Percentiles rank a stretch among this genome's conserved stretches.
These are phyloP conservation scores for Drosophila imparisetae DNA, from an alignment of 2,888 invertebrate species.

Conservation along the genomic window DNA sequence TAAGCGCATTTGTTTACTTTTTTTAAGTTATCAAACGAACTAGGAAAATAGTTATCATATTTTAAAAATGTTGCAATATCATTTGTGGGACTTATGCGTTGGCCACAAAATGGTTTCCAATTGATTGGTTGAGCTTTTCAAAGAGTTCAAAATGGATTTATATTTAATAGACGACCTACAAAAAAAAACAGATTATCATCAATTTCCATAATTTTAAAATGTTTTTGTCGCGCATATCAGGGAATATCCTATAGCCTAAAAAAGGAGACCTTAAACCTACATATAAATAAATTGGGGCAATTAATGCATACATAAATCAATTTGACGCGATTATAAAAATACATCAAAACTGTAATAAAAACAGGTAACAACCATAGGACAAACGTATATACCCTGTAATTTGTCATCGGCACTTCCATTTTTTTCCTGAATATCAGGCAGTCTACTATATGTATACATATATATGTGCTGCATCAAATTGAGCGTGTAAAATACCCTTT, in stretches of 20 bases:
- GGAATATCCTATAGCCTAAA: not conserved
- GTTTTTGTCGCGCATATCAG: not conserved
- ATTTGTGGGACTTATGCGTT: constrained; percentile 24
- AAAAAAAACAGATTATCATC: not conserved
- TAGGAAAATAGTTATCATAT: constrained; percentile 27
- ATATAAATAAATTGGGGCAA: constrained; percentile 53
- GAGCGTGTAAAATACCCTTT: constrained; percentile 3
- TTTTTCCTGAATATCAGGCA: not conserved
- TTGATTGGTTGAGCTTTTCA: constrained; percentile 39
- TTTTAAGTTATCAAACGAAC: constrained; percentile 14
- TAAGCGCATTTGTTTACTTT: constrained; percentile 34
- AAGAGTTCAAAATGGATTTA: constrained; percentile 20
- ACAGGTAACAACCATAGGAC: not conserved
- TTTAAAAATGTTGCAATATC: constrained; percentile 27
- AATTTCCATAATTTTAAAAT: constrained; percentile 7
- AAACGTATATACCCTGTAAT: constrained; percentile 8
- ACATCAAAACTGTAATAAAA: constrained; percentile 6
- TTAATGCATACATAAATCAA: constrained; percentile 61
- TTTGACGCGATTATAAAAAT: constrained; percentile 43
- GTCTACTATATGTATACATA: not conserved
- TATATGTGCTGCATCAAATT: not conserved
- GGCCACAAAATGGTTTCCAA: constrained; percentile 44
- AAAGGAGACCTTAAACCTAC: constrained; percentile 14
- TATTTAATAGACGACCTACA: not conserved
- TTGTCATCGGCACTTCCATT: not conserved